Percentiles rank a stretch among this genome's conserved stretches.
These are phyloP conservation scores for Eulemur rubriventer DNA, from an alignment of 2,797 vertebrate genomes.

Conservation along the genomic window DNA sequence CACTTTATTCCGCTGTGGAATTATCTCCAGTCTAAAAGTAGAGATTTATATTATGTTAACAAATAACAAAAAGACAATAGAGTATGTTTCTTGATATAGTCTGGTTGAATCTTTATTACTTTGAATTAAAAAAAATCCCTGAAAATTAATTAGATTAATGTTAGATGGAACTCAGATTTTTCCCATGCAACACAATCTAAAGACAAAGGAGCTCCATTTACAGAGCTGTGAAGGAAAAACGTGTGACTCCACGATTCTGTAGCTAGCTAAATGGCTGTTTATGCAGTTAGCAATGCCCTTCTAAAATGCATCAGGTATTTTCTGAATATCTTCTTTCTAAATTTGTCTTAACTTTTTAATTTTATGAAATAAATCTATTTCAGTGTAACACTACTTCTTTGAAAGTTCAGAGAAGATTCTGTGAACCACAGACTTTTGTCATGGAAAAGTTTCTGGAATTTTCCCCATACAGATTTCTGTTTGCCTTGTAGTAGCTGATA, in stretches of 20 bases:
- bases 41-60: neutral
- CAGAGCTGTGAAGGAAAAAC: neutral
- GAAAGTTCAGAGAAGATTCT: neutral
- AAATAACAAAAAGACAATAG: neutral
- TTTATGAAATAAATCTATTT: neutral
- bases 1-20: neutral
- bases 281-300: neutral
- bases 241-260: neutral
- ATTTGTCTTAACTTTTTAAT: neutral
- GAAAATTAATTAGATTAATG: neutral
- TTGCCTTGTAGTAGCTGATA: neutral
- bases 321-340: neutral
- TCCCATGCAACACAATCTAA: neutral
- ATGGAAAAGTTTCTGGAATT: neutral
- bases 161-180: neutral
- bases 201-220: neutral
- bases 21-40: neutral
- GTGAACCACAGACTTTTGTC: neutral
- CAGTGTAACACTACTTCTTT: neutral
- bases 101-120: neutral
- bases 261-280: neutral
- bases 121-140: neutral
- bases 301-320: neutral
- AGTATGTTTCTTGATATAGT: neutral
- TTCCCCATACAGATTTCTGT: neutral